Base-by-base conservation (phyloP, 2,888 invertebrate genomes). In the Erebia epiphron region DNA sequence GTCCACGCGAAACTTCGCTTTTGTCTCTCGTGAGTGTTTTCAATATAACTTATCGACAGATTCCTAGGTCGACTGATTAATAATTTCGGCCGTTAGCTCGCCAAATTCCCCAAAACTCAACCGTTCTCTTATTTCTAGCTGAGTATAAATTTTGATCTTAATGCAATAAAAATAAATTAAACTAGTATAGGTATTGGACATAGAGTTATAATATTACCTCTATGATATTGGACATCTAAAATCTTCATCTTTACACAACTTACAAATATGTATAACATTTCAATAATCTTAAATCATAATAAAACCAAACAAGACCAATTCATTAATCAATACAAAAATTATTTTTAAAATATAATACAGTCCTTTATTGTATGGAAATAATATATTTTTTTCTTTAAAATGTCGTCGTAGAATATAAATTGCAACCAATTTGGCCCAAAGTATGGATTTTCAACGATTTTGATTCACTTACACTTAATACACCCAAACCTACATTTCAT, bases 111-210 rank as follows among this genome's bases (percentile, higher is more conserved):
- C 43, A 52, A 67, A 58, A 57, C 62, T 66, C 52, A 13, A 62
- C 73, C 49, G 66, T 76, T 77, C 46, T 83, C 84, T 87, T 86
- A 67, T 69, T 77, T 75, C 86, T 86, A 86, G 80, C 77, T 89
- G 90, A 91, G 91, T 91, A 92, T 84, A 75, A 82, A 82, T 83
- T 85, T 91, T 91, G 91, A 89, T 91, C 91, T 82, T 86, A 77
- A 75, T 79, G 41, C 35, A 46, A 66, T 57, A 66, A 56, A 56
- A 46, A 66, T 57, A 66, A 56, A 56, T 16, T 66, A 66, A 56
- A 57, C 49, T 16, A 54, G 16, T 4, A 8, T n/a, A 43, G 16
- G 16, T 8, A 54, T 18, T 2, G 10, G 54, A 18, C 54, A 54
- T 18, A 7, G n/a, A n/a, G n/a, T n/a, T n/a, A n/a, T n/a, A n/a